A percentile compares a stretch with the other conserved stretches of the same genome.
phyloP scores from a whole-genome alignment of 2,888 invertebrate species.

The Xestia sexstrigata region DNA sequence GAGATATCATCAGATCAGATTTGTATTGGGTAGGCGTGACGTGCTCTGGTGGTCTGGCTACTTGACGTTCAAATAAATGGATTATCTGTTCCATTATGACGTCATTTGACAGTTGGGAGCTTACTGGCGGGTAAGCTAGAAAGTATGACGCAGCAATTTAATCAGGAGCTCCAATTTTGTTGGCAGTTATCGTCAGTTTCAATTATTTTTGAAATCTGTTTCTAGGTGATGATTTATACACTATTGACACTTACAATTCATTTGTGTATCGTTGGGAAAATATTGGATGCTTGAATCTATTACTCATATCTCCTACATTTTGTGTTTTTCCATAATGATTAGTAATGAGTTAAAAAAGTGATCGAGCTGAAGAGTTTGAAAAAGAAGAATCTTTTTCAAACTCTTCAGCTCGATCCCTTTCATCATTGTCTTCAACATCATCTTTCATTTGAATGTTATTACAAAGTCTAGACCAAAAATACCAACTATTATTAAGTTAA shows the following conservation, averaged over 20 bases:
- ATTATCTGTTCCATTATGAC: conserved; percentile 58
- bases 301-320: neutral
- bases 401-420: neutral
- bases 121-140: conserved; percentile 41
- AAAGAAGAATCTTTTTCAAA: too few relatives aligned
- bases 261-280: neutral
- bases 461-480: neutral
- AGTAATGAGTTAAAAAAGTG: neutral
- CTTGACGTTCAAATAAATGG: conserved; percentile 57
- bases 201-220: conserved; percentile 16
- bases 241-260: neutral
- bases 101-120: conserved; percentile 48
- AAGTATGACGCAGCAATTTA: conserved; percentile 32
- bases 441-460: neutral
- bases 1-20: conserved; percentile 74
- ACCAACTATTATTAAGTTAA: neutral
- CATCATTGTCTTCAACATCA: neutral
- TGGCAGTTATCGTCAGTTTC: neutral
- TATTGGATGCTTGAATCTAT: neutral
- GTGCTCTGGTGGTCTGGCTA: conserved; percentile 68
- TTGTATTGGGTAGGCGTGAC: conserved; percentile 74
- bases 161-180: conserved; percentile 11
- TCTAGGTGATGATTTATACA: neutral
- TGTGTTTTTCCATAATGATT: too few relatives aligned
- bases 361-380: too few relatives aligned